phyloP scores from a whole-genome alignment of 2,113 vertebrate genomes.

The Speoplatyrhinus poulsoni region DNA sequence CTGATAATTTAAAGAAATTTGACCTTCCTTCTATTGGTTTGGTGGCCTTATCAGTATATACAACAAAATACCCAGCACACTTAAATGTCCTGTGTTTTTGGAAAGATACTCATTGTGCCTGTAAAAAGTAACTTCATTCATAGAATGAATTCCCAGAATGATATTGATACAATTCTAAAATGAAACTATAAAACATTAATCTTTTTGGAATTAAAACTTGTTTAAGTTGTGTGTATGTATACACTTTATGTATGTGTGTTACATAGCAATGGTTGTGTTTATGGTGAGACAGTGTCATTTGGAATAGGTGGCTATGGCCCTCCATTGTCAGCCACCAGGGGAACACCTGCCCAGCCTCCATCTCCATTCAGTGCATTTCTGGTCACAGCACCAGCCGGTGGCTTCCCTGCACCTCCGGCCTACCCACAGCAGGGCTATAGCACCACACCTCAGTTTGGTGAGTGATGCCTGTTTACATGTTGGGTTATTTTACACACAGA shows the following conservation, averaged over 20 bases:
- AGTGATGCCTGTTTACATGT: slow-evolving; percentile 60
- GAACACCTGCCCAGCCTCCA: slow-evolving; percentile 89
- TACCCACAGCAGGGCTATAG: slow-evolving; percentile 93
- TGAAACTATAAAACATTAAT: not conserved
- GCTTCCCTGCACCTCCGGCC: slow-evolving; percentile 94
- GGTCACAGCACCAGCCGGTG: slow-evolving; percentile 87
- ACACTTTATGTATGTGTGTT: too few relatives aligned
- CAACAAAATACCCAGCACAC: slow-evolving; percentile 41
- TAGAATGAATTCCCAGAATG: too few relatives aligned
- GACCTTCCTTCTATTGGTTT: slow-evolving; percentile 58
- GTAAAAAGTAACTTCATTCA: not conserved
- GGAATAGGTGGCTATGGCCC: slow-evolving; percentile 88
- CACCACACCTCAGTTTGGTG: slow-evolving; percentile 95
- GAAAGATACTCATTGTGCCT: slow-evolving; percentile 9
- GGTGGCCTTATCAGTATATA: slow-evolving; percentile 54
- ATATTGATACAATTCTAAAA: too few relatives aligned
- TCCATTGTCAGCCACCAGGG: slow-evolving; percentile 83
- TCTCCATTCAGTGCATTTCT: slow-evolving; percentile 95
- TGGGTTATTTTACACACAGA: not conserved
- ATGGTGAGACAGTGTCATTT: slow-evolving; percentile 19
- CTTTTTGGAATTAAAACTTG: not conserved
- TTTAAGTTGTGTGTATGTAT: too few relatives aligned
- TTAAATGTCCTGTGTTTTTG: slow-evolving; percentile 26
- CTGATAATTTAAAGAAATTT: slow-evolving; percentile 67
- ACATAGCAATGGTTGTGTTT: not conserved